Percentiles rank a stretch among this genome's conserved stretches.
Evolutionary conservation across 2,888 invertebrate genomes (phyloP).

Genomic region (Salticus scenicus): DNA sequence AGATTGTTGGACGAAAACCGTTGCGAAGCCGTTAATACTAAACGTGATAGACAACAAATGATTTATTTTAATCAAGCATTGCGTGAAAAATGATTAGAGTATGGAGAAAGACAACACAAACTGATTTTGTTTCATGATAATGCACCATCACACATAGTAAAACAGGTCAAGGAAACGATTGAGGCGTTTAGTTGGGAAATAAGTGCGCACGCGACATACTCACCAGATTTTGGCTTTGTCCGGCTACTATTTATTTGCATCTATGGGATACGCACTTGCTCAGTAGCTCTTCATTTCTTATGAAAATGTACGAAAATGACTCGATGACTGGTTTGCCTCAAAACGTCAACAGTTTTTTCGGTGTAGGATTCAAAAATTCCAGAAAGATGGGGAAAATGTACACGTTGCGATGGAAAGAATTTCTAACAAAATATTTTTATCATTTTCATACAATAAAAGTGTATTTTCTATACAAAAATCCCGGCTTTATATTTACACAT

Average conservation of each 20-base stretch:
- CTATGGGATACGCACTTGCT: background rate
- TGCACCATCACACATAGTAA: background rate
- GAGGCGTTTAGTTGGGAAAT: background rate
- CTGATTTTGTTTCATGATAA: slow-evolving; percentile 29
- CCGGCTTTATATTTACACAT: no score
- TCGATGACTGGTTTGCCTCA: background rate
- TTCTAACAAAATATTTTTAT: background rate
- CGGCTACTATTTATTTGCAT: background rate
- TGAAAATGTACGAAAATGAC: background rate
- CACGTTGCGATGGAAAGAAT: background rate
- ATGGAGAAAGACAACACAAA: slow-evolving; percentile 19
- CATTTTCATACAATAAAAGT: background rate
- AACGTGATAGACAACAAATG: background rate
- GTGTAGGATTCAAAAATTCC: background rate
- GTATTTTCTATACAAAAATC: no score
- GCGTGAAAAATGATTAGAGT: slow-evolving; percentile 16
- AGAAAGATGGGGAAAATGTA: background rate
- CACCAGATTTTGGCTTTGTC: background rate
- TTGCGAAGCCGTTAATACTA: background rate
- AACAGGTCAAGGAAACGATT: background rate
- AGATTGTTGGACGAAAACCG: no score
- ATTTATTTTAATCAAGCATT: slow-evolving; percentile 4
- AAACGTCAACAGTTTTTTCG: background rate
- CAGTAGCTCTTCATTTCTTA: background rate
- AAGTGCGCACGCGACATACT: background rate